Conservation (phyloP, 1,140 invertebrate genomes). For the Pseudomyrmex cubaensis region DNA sequence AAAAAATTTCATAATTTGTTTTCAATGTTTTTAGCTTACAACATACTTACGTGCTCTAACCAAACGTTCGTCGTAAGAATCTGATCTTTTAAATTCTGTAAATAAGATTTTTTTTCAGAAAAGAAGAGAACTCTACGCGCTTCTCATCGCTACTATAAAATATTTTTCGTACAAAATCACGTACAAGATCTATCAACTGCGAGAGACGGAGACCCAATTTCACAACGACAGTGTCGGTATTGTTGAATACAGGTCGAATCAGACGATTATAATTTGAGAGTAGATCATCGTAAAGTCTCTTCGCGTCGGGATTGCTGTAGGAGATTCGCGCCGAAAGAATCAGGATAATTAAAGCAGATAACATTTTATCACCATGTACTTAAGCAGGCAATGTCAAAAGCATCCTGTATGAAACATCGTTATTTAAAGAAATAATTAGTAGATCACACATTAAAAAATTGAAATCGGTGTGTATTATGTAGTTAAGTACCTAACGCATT, state of each 20-base stretch:
- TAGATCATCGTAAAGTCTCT: constrained; percentile 97
- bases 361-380: constrained; percentile 62
- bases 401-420: constrained; percentile 61
- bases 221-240: constrained; percentile 96
- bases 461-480: no score
- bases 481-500: background rate
- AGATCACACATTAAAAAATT: no score
- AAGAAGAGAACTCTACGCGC: no score
- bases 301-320: constrained; percentile 93
- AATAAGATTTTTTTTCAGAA: constrained; percentile 4
- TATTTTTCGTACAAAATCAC: constrained; percentile 38
- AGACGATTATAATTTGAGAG: constrained; percentile 98
- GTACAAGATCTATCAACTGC: constrained; percentile 97
- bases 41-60: constrained; percentile 95
- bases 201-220: constrained; percentile 96
- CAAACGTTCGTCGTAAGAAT: constrained; percentile 98
- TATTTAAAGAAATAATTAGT: background rate
- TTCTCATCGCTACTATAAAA: background rate
- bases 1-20: no score
- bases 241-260: constrained; percentile 96
- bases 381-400: constrained; percentile 41
- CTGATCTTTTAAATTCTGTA: constrained; percentile 97
- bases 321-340: constrained; percentile 74
- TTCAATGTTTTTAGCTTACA: background rate
- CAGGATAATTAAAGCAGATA: constrained; percentile 71